phyloP scores from a whole-genome alignment of 2,888 invertebrate genomes.

The Acholoe squamosa region DNA sequence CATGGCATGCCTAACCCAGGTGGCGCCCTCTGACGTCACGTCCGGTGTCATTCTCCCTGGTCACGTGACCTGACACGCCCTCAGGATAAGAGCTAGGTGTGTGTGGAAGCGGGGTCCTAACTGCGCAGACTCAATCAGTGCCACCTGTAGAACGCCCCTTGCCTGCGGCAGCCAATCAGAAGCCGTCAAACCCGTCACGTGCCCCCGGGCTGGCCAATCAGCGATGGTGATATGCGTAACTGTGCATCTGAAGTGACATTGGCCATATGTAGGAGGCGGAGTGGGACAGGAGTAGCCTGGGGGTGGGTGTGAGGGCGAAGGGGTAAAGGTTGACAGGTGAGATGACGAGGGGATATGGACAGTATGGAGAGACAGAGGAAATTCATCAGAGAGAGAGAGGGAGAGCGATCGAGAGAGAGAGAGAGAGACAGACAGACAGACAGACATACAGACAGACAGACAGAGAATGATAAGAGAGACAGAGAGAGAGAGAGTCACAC shows the following conservation, averaged over 20 bases:
- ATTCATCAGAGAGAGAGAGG: background rate
- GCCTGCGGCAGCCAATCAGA: slow-evolving; percentile 22
- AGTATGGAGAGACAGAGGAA: too few species aligned
- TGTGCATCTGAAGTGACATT: background rate
- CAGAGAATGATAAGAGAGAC: too few species aligned
- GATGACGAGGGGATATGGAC: background rate
- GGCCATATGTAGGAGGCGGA: slow-evolving; percentile 2
- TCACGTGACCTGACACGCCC: slow-evolving; percentile 33
- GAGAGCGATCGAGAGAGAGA: too few species aligned
- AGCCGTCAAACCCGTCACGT: background rate
- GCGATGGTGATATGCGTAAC: slow-evolving; percentile 9
- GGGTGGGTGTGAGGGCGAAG: background rate
- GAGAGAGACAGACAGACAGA: too few species aligned
- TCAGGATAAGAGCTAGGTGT: background rate
- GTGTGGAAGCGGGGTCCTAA: background rate
- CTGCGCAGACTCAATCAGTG: slow-evolving; percentile 33
- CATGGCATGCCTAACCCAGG: background rate
- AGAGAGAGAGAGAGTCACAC: too few species aligned
- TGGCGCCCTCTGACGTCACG: background rate
- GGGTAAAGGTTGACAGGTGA: background rate
- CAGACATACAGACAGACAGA: too few species aligned
- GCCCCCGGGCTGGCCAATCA: slow-evolving; percentile 52
- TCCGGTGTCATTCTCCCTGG: slow-evolving; percentile 1
- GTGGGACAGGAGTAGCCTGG: background rate
- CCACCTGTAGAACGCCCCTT: background rate